Base-by-base conservation (phyloP, 1,140 invertebrate genomes). In the Cherax quadricarinatus region DNA sequence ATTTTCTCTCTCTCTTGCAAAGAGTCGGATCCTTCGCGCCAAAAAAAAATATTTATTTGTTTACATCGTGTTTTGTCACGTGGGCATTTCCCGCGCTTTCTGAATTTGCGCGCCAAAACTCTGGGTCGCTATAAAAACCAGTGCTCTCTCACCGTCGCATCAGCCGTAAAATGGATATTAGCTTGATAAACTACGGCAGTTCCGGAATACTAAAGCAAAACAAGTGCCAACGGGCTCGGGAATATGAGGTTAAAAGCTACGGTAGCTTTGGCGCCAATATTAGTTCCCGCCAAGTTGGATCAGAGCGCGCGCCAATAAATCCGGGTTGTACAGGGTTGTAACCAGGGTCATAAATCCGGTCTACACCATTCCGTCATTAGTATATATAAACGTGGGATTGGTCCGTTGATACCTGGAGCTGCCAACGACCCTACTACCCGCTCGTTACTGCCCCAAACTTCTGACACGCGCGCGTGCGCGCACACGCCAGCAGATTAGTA, bases 321-420 rank as follows among this genome's bases (percentile, higher is more conserved):
- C 53, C 82, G 49, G 49, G 16, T 57, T 62, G 82, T 62, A 84
- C 53, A 30, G 82, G 53, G 82, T 62, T 16, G 82, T 84, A 84
- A 84, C 82, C 82, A 84, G 82, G 53, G 49, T 48, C 82, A 84
- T 84, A 84, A 84, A 84, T 84, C 30, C 82, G 14, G 24, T 10
- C 82, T 18, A 30, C 82, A 60, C 82, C 82, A 84, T 84, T 84
- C 82, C 82, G 82, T 84, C 82, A 84, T 84, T 84, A 84, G 82
- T 84, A 84, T 84, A 82, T 82, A 84, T 84, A 84, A 84, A 49
- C 51, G 16, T 62, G 51, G 80, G 82, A 60, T 84, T 84, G 82
- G 82, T 60, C 51, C 10, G 57, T 49, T 60, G 82, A 84, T 84
- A 84, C 82, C 82, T 84, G 53, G 10, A n/a, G 16, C 82, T 49